Evolutionary conservation across 1,140 invertebrate species (phyloP).

Genomic region (Zaprionus nigranus): DNA sequence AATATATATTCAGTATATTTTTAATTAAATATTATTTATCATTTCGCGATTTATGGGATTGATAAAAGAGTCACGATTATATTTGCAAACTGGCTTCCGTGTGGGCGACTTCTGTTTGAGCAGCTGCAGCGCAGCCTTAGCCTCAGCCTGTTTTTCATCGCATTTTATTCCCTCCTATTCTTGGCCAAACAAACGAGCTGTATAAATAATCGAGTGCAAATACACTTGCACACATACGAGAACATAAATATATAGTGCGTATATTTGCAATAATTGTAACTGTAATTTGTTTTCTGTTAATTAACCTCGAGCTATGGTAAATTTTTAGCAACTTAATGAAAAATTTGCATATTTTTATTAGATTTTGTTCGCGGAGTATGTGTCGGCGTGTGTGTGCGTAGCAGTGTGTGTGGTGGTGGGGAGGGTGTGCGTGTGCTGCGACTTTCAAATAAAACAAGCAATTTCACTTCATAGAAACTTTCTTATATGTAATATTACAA

Average conservation of each 20-base stretch:
- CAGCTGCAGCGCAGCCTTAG: background rate
- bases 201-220: background rate
- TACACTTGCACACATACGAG: background rate
- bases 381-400: background rate
- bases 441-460: slow-evolving; percentile 28
- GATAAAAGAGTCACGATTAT: background rate
- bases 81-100: background rate
- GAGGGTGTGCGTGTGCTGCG: slow-evolving; percentile 9
- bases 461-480: slow-evolving; percentile 21
- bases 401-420: background rate
- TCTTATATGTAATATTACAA: slow-evolving; percentile 28
- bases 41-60: background rate
- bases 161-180: slow-evolving; percentile 24
- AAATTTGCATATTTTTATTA: slow-evolving; percentile 23
- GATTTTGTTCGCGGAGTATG: slow-evolving; percentile 5
- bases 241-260: slow-evolving; percentile 4
- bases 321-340: background rate
- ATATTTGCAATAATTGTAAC: slow-evolving; percentile 21
- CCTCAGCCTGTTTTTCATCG: background rate
- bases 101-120: background rate
- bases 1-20: background rate
- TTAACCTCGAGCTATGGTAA: background rate
- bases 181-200: background rate
- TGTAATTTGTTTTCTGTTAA: slow-evolving; percentile 5
- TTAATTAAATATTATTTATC: slow-evolving; percentile 9